phyloP scores from a whole-genome alignment of 2,888 invertebrate genomes.

The Pollenia angustigena region DNA sequence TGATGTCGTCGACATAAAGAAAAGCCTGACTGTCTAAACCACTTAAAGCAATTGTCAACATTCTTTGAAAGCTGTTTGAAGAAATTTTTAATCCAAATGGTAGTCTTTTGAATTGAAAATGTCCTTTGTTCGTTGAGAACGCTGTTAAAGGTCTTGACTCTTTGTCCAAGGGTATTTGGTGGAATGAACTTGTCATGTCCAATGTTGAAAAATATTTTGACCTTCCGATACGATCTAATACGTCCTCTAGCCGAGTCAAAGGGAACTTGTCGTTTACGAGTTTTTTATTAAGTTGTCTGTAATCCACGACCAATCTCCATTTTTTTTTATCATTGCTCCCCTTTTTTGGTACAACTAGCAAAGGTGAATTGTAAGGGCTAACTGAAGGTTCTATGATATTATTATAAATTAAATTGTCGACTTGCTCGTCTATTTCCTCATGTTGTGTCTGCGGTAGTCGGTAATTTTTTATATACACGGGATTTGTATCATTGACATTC shows the following conservation, averaged over 20 bases:
- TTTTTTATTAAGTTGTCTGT: constrained; percentile 14
- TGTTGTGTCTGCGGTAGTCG: too few species aligned
- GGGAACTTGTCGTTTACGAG: neutral
- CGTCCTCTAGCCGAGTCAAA: constrained; percentile 15
- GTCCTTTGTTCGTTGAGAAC: constrained; percentile 24
- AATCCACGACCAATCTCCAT: constrained; percentile 11
- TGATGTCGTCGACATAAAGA: constrained; percentile 1
- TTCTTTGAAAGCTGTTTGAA: constrained; percentile 18
- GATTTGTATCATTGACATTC: too few species aligned
- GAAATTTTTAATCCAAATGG: constrained; percentile 23
- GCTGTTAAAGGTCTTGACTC: constrained; percentile 21
- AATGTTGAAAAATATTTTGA: constrained; percentile 15
- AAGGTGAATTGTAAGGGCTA: constrained; percentile 17
- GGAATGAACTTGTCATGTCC: constrained; percentile 15
- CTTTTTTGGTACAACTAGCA: neutral
- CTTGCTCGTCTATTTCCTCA: too few species aligned
- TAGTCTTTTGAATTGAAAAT: constrained; percentile 31
- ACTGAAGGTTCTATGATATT: too few species aligned
- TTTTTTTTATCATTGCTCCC: neutral
- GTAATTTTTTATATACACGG: too few species aligned
- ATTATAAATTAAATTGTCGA: too few species aligned
- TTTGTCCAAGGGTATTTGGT: constrained; percentile 6
- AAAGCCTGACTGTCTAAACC: constrained; percentile 22
- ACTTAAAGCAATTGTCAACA: constrained; percentile 24
- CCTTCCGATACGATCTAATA: constrained; percentile 19